These are phyloP conservation scores for Capitella teleta DNA, from an alignment of 1,140 invertebrate species.

Conservation along the genomic window DNA sequence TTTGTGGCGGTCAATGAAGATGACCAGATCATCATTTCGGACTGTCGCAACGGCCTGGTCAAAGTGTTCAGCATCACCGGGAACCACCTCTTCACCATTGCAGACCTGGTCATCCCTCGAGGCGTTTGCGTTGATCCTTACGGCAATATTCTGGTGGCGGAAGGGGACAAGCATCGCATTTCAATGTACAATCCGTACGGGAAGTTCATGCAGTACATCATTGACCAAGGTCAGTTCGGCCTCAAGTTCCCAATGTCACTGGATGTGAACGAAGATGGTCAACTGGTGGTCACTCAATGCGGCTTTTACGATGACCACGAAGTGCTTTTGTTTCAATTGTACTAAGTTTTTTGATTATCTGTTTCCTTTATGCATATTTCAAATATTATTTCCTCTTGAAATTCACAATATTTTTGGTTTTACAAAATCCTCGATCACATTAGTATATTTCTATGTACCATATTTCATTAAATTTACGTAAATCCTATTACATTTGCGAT, in stretches of 20 bases:
- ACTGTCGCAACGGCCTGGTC: background rate
- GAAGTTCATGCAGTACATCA: background rate
- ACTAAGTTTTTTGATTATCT: no score
- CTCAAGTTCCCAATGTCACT: conserved; percentile 13
- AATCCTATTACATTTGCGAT: no score
- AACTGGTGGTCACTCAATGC: conserved; percentile 21
- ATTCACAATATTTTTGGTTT: no score
- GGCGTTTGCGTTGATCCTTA: background rate
- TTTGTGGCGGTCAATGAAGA: background rate
- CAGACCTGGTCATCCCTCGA: background rate
- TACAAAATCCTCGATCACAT: no score
- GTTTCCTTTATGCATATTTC: no score
- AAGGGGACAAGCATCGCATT: background rate
- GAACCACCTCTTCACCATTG: background rate
- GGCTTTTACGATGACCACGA: background rate
- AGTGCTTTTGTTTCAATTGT: background rate
- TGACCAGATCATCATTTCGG: background rate
- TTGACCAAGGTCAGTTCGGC: background rate
- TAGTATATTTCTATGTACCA: no score
- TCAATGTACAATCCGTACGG: background rate
- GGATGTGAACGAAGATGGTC: conserved; percentile 21
- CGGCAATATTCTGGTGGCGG: background rate
- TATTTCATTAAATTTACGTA: no score
- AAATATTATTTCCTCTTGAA: no score
- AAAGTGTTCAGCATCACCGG: background rate